Base-by-base conservation (phyloP, 2,797 vertebrate genomes). In the Phoeniculus purpureus region DNA sequence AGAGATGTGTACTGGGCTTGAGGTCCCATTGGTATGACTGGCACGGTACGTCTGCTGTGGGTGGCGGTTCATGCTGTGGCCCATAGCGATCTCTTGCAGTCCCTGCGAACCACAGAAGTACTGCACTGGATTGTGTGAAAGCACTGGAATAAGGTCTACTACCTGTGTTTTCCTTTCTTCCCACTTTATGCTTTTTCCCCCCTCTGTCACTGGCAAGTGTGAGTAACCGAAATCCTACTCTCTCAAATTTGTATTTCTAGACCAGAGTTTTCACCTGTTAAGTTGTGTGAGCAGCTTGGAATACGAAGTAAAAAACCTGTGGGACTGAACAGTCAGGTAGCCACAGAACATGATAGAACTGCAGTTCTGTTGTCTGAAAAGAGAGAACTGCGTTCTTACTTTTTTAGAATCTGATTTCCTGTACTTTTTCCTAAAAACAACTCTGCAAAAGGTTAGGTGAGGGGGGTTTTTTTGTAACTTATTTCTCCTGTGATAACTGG, bases 111-210 rank as follows among this genome's bases (percentile, higher is more conserved):
- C 61, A 37, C 13, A 76, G 16, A 54, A 45, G 11, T 19, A 72
- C 32, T 14, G 7, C 51, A 21, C 4, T 1, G 7, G 8, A 3
- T 7, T 56, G 25, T 6, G 23, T 1, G 1, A 15, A 58, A 61
- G 26, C 58, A 51, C 15, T 37, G 19, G 20, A 61, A 37, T 73
- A 48, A 75, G 62, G 12, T 51, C 34, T 58, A 27, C 9, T 60
- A 29, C 43, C 16, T 56, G 19, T 59, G 7, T 66, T 72, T 59
- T 81, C 10, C 7, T 73, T 40, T 73, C 17, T 25, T 59, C 65
- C 27, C 7, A 34, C 48, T 60, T 64, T 23, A 50, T 12, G 5
- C 2, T 27, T 64, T 62, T 50, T 56, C 23, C 16, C 15, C 7
- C 3, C 7, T 12, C 20, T 81, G 73, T 54, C 40, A 48, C 31